Conservation (phyloP, 2,888 invertebrate genomes). For the Phlogophora meticulosa region DNA sequence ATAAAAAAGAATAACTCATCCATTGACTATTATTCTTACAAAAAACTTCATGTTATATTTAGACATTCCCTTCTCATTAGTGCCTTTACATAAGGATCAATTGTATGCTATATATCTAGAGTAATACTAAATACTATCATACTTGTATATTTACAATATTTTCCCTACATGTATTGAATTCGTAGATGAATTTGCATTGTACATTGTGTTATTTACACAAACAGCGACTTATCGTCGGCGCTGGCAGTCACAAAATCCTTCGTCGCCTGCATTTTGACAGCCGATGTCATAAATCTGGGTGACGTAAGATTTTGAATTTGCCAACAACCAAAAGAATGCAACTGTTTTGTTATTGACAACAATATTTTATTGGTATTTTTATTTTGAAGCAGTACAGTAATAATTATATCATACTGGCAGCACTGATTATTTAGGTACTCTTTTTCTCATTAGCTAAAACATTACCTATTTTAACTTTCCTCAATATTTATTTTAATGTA, state of each 20-base stretch:
- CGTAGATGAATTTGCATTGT: background rate
- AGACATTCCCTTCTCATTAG: conserved; percentile 34
- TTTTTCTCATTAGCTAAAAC: conserved; percentile 2
- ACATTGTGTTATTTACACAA: conserved; percentile 4
- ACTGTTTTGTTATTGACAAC: too few species aligned
- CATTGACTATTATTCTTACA: too few species aligned
- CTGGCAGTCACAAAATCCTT: too few species aligned
- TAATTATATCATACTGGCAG: conserved; percentile 6
- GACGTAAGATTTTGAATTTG: too few species aligned
- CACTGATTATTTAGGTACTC: background rate
- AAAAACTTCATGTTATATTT: background rate
- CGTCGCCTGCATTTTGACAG: too few species aligned
- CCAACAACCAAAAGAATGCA: too few species aligned
- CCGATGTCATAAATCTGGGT: too few species aligned
- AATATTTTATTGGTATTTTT: too few species aligned
- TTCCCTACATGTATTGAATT: conserved; percentile 4
- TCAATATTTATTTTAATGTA: conserved; percentile 35
- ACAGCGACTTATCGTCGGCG: too few species aligned
- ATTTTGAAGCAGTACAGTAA: too few species aligned
- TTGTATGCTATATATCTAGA: conserved; percentile 32
- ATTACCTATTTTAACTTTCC: background rate
- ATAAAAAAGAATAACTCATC: too few species aligned
- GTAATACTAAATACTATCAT: background rate
- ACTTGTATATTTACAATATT: background rate
- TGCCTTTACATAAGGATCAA: conserved; percentile 48